Evolutionary conservation across 2,888 invertebrate species (phyloP), one percentile per base, ranked within the genome.

Genomic region (Caenorhabditis sp.): DNA sequence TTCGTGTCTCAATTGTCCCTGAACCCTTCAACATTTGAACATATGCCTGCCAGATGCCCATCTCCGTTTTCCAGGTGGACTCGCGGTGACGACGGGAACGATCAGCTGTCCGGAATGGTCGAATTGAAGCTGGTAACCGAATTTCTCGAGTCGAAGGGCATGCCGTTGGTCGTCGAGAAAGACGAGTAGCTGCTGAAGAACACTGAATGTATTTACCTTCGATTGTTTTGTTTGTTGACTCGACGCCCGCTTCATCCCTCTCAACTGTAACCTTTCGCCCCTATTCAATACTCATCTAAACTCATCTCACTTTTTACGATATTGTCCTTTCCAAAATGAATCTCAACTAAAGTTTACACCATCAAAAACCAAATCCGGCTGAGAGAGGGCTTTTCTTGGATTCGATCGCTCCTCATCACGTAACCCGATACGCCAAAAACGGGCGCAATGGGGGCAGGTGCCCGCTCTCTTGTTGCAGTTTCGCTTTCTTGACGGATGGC

Each of bases 51-150:
- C 37, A 53, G 45, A 61, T 61, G 53, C 13, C 17, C 26, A n/a
- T 11, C 41, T 41, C 17, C 17, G 37, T 32, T 26, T 26, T 46
- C 45, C 35, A 79, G 79, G 39, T 76, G 68, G 68, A 74, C 79
- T 8, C 74, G 82, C 30, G 63, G 79, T 11, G 81, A 81, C 24
- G 83, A 83, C 30, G 82, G 81, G 22, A 81, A 77, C 26, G 83
- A 83, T 71, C 79, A 79, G 72, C 63, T 83, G 55, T 46, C 70
- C n/a, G 62, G 78, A 13, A 73, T 72, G 32, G 79, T 83, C 27
- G 84, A 83, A 22, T 52, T 73, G 24, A 61, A 74, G 46, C 58
- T 83, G 39, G 55, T 85, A 30, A 78, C 80, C 43, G 62, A 78
- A 20, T 80, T 82, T 46, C 62, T 85, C 17, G 61, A 74, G 17